Evolutionary conservation across 1,140 invertebrate species (phyloP), one percentile per base, ranked within the genome.

Genomic region (Ladona fulva): DNA sequence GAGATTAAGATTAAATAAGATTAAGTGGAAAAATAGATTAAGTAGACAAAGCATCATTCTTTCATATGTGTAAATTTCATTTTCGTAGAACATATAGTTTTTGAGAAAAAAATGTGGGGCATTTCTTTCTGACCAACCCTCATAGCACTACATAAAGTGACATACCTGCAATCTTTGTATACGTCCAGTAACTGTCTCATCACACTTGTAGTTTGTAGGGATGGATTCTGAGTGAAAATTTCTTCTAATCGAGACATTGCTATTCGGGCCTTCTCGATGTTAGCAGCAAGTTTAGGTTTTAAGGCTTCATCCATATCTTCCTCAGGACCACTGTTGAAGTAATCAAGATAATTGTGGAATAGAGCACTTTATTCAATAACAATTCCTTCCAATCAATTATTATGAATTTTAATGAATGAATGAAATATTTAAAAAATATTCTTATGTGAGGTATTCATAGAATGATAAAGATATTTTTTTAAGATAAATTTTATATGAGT

Each of bases 81-180:
- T n/a, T n/a, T n/a, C n/a, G n/a, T n/a, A n/a, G n/a, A n/a, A n/a
- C n/a, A n/a, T n/a, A n/a, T n/a, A n/a, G n/a, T n/a, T n/a, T n/a
- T n/a, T n/a, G n/a, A 25, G 22, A n/a, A 25, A n/a, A 22, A 22
- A 74, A 74, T 74, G n/a, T 22, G 1, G n/a, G n/a, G n/a, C n/a
- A n/a, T n/a, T n/a, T n/a, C n/a, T n/a, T n/a, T n/a, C n/a, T n/a
- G 14, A 66, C 59, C n/a, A 66, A 14, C 59, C n/a, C 59, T 66
- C 14, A 14, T 14, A n/a, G n/a, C n/a, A n/a, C 74, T n/a, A 24
- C 11, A 19, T 24, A 11, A 6, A 8, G 1, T 77, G 25, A 80
- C 82, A 78, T 81, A 87, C 86, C 93, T 90, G 81, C 93, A 95
- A 83, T 95, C 93, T 84, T 95, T 95, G 82, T 95, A 96, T 25